Evolutionary conservation across 2,113 vertebrate species (phyloP).

Genomic region (Raja brachyura): DNA sequence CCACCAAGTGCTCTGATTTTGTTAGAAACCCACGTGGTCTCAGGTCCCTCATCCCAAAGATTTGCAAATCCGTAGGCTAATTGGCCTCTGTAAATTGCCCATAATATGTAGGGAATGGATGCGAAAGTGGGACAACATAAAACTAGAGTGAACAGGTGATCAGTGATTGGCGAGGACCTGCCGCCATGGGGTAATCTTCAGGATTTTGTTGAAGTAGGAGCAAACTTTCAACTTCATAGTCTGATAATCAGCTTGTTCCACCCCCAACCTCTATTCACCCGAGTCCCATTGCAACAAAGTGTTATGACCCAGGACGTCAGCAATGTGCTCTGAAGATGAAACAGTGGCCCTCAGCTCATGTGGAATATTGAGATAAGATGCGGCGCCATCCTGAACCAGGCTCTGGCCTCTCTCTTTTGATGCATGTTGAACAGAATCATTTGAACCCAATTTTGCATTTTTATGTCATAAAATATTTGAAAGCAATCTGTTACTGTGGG

Average conservation of each 20-base stretch:
- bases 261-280: neutral
- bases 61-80: too few species aligned
- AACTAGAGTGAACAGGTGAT: too few species aligned
- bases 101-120: too few species aligned
- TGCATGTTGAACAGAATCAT: neutral
- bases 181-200: neutral
- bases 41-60: too few species aligned
- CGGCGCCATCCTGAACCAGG: too few species aligned
- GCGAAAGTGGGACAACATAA: too few species aligned
- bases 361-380: neutral
- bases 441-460: neutral
- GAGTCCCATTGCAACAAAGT: neutral
- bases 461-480: neutral
- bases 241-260: neutral
- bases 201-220: neutral
- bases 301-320: neutral
- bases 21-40: too few species aligned
- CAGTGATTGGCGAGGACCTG: too few species aligned
- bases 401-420: neutral
- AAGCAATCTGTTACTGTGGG: neutral
- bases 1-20: too few species aligned
- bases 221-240: neutral
- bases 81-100: too few species aligned
- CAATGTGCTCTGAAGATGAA: neutral
- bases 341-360: neutral